Conservation (phyloP, 53 echinoderm and acorn worm genomes). For the Stichopus horrens region DNA sequence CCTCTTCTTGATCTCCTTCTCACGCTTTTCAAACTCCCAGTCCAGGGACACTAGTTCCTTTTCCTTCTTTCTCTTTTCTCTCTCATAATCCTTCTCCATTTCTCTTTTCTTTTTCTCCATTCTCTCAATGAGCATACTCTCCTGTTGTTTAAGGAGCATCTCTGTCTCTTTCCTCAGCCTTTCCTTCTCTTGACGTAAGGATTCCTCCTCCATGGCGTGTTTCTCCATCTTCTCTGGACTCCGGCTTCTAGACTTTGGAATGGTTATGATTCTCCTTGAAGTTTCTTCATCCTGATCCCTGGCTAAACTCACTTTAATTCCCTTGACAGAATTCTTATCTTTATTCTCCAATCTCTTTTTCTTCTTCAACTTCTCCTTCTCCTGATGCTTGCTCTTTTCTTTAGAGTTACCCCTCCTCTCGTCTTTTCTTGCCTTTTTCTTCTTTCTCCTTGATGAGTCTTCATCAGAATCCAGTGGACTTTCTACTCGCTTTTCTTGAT, state of each 20-base stretch:
- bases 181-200: constrained; percentile 18
- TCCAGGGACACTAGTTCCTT: constrained; percentile 55
- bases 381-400: constrained; percentile 41
- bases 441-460: constrained; percentile 55
- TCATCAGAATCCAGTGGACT: constrained; percentile 22
- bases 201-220: constrained; percentile 7
- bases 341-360: background rate
- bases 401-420: constrained; percentile 50
- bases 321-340: constrained; percentile 1
- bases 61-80: constrained; percentile 51
- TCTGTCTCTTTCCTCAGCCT: constrained; percentile 50
- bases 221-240: constrained; percentile 47
- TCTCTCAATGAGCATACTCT: constrained; percentile 46
- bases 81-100: constrained; percentile 62
- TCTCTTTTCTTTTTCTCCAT: constrained; percentile 64
- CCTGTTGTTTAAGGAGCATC: constrained; percentile 60
- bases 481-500: background rate
- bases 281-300: constrained; percentile 35
- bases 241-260: constrained; percentile 43
- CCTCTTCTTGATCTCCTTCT: constrained; percentile 51
- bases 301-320: constrained; percentile 39
- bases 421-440: constrained; percentile 29
- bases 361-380: constrained; percentile 4
- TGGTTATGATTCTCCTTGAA: constrained; percentile 37
- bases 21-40: constrained; percentile 52